A percentile compares a stretch with the other conserved stretches of the same genome.
phyloP scores from a whole-genome alignment of 2,113 vertebrate species.

The Romanogobio albipinnatus region DNA sequence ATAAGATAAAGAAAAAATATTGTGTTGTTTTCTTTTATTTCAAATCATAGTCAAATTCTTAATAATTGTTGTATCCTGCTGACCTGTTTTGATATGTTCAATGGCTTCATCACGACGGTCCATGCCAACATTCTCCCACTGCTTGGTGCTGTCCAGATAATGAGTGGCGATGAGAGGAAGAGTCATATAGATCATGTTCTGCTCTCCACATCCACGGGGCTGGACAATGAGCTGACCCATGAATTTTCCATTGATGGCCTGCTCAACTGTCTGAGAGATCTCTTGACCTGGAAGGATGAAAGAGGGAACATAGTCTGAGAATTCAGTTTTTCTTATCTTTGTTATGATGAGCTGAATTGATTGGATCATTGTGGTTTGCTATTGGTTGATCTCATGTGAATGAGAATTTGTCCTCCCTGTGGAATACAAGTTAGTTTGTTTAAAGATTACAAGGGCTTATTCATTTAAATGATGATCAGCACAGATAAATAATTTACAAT shows the following conservation, averaged over 20 bases:
- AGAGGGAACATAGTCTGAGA: neutral
- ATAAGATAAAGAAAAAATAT: neutral
- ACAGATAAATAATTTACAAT: too few species aligned
- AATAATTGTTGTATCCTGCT: neutral
- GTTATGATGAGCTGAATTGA: neutral
- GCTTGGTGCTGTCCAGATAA: conserved; percentile 60
- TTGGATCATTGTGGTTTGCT: too few species aligned
- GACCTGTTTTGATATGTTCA: conserved; percentile 59
- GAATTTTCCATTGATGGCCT: conserved; percentile 59
- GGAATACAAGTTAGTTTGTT: too few species aligned
- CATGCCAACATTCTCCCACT: conserved; percentile 62
- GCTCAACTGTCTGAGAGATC: conserved; percentile 60
- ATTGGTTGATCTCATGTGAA: too few species aligned
- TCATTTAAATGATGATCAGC: too few species aligned
- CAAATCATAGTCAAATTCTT: neutral
- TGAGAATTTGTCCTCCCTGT: too few species aligned
- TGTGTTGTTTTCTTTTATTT: neutral
- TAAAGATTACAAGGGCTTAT: too few species aligned
- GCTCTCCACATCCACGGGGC: conserved; percentile 61
- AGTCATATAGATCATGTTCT: conserved; percentile 61
- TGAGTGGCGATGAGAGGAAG: conserved; percentile 59
- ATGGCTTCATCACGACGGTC: conserved; percentile 56
- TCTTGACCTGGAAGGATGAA: conserved; percentile 59
- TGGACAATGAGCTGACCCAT: conserved; percentile 45
- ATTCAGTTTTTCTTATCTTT: neutral